Evolutionary conservation across 2,797 vertebrate genomes (phyloP).

Genomic region (Rhinoraja longicauda): DNA sequence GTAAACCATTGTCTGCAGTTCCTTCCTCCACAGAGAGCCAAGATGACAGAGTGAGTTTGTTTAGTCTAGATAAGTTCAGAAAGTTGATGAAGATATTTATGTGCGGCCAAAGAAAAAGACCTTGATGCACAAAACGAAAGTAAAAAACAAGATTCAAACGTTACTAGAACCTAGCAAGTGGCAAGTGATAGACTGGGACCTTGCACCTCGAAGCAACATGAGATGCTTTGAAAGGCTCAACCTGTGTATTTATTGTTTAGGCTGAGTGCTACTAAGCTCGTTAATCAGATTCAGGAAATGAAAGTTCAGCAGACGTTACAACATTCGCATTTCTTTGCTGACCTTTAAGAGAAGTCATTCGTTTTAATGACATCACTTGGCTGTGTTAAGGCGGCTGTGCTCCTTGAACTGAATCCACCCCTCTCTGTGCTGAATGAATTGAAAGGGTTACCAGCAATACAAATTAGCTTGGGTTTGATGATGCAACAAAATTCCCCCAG

Average conservation of each 20-base stretch:
- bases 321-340: neutral
- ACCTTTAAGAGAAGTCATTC: neutral
- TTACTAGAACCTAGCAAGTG: neutral
- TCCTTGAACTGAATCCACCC: neutral
- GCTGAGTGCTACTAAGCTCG: neutral
- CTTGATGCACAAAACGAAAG: neutral
- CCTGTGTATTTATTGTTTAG: constrained; percentile 16
- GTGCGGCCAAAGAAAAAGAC: neutral
- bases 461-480: neutral
- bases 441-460: neutral
- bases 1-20: too few relatives aligned
- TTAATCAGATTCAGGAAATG: constrained; percentile 26
- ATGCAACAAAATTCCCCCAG: neutral
- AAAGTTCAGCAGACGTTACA: constrained; percentile 31
- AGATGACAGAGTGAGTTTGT: too few relatives aligned
- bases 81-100: neutral
- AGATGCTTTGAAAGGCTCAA: constrained; percentile 28
- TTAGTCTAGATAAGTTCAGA: too few relatives aligned
- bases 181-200: neutral
- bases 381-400: neutral
- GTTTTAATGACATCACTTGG: constrained; percentile 10
- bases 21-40: too few relatives aligned
- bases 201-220: neutral
- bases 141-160: neutral
- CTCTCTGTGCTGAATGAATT: neutral